phyloP scores from a whole-genome alignment of 2,113 vertebrate genomes.

The Megatriorchis doriae region DNA sequence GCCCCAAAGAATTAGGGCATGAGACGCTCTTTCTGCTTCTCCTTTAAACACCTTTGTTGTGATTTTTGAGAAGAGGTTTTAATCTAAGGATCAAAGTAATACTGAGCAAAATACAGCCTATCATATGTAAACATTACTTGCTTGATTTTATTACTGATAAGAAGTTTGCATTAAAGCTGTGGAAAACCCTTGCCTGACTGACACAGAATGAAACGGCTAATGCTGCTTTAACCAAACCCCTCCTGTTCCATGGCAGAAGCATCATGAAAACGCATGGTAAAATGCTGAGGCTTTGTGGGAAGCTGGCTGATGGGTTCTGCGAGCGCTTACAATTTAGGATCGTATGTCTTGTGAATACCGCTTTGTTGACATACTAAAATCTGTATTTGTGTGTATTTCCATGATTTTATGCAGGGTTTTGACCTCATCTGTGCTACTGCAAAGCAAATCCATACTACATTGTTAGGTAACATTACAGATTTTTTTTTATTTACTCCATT shows the following conservation, averaged over 20 bases:
- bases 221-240: not conserved
- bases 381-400: not conserved
- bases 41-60: not conserved
- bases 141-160: not conserved
- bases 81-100: not conserved
- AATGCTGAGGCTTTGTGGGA: not conserved
- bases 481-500: not conserved
- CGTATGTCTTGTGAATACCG: not conserved
- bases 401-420: not conserved
- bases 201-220: not conserved
- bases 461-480: not conserved
- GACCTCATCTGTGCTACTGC: not conserved
- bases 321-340: not conserved
- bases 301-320: not conserved
- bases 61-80: not conserved
- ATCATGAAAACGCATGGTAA: not conserved
- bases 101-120: not conserved
- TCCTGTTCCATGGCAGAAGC: not conserved
- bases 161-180: not conserved
- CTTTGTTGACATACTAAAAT: not conserved
- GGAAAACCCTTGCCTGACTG: not conserved
- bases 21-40: not conserved
- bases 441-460: not conserved
- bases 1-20: not conserved
- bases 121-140: not conserved